A percentile compares a stretch with the other conserved stretches of the same genome.
phyloP scores from a whole-genome alignment of 2,797 vertebrate species.

The Hippoglossus hippoglossus region DNA sequence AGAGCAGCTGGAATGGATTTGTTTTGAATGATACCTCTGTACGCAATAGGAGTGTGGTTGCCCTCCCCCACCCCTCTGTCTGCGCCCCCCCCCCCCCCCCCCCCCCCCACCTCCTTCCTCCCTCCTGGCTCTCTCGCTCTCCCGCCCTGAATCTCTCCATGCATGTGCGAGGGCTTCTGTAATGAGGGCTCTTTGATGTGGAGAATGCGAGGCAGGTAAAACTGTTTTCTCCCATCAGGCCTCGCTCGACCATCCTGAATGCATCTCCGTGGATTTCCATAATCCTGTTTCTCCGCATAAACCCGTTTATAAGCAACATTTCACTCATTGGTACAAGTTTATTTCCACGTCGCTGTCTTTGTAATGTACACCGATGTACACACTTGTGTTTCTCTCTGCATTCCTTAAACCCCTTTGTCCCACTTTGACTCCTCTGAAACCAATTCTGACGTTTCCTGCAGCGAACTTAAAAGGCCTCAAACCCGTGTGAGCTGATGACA shows the following conservation, averaged over 20 bases:
- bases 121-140: conserved; percentile 11
- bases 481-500: conserved; percentile 51
- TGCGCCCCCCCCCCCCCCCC: background rate
- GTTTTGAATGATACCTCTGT: conserved; percentile 40
- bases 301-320: conserved; percentile 20
- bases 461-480: conserved; percentile 54
- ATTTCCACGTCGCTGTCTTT: conserved; percentile 16
- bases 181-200: conserved; percentile 67
- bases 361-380: conserved; percentile 5
- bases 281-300: background rate
- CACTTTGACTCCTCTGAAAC: conserved; percentile 54
- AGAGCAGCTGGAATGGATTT: conserved; percentile 43
- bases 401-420: conserved; percentile 9
- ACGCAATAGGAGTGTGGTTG: conserved; percentile 20
- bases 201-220: conserved; percentile 52
- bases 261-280: conserved; percentile 1
- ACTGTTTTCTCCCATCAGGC: conserved; percentile 39
- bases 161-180: conserved; percentile 50
- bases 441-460: conserved; percentile 42
- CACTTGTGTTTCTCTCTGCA: conserved; percentile 33
- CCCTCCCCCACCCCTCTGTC: conserved; percentile 5
- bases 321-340: conserved; percentile 18
- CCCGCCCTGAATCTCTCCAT: conserved; percentile 30
- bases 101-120: background rate
- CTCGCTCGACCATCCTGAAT: conserved; percentile 12